Conservation (phyloP, 2,888 invertebrate genomes). For the Caenorhabditis parvicauda region DNA sequence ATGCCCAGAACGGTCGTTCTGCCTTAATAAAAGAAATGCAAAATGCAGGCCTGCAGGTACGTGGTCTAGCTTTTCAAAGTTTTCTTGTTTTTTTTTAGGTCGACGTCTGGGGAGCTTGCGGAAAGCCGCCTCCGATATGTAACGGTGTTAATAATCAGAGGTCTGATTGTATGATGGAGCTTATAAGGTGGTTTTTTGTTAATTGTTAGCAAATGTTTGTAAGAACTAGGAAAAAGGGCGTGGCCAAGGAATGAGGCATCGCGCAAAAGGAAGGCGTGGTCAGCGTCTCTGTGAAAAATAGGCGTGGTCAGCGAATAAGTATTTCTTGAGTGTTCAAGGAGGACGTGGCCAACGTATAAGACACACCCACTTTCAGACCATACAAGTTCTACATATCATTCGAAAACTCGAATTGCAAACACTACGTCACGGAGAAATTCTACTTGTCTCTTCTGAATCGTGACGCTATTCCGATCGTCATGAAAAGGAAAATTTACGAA, state of each 20-base stretch:
- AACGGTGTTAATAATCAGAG: constrained; percentile 20
- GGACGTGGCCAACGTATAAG: neutral
- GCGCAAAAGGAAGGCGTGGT: neutral
- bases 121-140: constrained; percentile 17
- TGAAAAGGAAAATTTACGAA: neutral
- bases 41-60: neutral
- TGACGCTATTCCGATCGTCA: neutral
- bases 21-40: neutral
- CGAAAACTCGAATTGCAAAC: constrained; percentile 32
- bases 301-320: neutral
- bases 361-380: constrained; percentile 4
- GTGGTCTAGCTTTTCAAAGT: neutral
- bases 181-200: constrained; percentile 13
- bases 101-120: constrained; percentile 21
- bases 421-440: constrained; percentile 43
- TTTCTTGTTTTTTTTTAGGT: constrained; percentile 5
- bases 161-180: constrained; percentile 13
- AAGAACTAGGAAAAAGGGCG: neutral
- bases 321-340: neutral
- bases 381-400: constrained; percentile 41
- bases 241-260: too few species aligned
- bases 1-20: neutral
- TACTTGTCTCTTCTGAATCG: constrained; percentile 13
- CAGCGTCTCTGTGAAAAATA: neutral
- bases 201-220: neutral